phyloP scores from a whole-genome alignment of 92 coral and sea anemone species.

The Epizoanthus illoricatus region DNA sequence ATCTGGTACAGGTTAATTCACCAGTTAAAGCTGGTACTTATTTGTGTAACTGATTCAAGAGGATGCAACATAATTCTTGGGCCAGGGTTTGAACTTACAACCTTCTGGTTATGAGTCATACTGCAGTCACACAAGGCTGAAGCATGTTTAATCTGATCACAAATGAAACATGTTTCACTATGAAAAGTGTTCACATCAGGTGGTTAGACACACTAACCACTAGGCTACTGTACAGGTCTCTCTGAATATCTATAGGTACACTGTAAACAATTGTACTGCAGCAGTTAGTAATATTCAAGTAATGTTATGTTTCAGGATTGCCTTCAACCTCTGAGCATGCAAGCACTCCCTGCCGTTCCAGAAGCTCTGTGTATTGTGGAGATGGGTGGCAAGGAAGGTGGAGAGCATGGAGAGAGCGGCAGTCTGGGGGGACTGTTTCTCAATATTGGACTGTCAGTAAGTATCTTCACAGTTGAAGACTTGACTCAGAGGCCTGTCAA shows the following conservation, averaged over 20 bases:
- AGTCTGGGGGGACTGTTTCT: constrained; percentile 91
- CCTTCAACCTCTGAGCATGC: constrained; percentile 97
- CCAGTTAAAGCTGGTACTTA: too few species aligned
- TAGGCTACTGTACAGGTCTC: too few species aligned
- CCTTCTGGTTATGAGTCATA: background rate
- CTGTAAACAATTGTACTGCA: too few species aligned
- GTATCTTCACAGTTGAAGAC: background rate
- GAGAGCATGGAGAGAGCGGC: constrained; percentile 86
- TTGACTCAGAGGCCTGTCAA: too few species aligned
- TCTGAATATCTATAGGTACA: too few species aligned
- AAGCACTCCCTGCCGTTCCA: constrained; percentile 91
- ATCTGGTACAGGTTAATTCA: too few species aligned
- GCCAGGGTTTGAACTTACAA: background rate
- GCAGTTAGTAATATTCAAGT: background rate
- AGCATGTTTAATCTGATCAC: too few species aligned
- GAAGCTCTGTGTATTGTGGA: constrained; percentile 97
- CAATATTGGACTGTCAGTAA: constrained; percentile 92
- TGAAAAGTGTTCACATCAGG: too few species aligned
- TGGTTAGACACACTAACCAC: too few species aligned
- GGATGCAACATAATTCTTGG: background rate
- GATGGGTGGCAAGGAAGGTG: constrained; percentile 95
- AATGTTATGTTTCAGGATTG: constrained; percentile 67
- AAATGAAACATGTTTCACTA: too few species aligned
- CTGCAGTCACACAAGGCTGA: background rate
- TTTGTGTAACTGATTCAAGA: too few species aligned